A percentile compares a stretch with the other conserved stretches of the same genome.
These are phyloP conservation scores for Pristionchus arcanus DNA, from an alignment of 2,888 invertebrate genomes.

Conservation along the genomic window DNA sequence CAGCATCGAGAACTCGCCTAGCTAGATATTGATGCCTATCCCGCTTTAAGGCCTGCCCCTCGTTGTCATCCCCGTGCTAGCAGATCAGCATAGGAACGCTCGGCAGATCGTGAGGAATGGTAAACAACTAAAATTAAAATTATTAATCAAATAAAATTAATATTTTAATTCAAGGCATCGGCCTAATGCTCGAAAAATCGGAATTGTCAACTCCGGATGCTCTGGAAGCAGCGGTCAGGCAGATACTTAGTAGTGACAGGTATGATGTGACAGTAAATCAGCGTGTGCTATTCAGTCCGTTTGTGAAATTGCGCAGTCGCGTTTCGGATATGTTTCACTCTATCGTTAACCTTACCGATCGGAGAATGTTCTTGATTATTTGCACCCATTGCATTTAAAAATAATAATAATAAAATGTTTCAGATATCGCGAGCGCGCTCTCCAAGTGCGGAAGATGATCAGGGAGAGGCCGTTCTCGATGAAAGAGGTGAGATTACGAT, in stretches of 20 bases:
- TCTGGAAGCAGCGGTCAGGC: background rate
- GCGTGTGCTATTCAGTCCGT: too few relatives aligned
- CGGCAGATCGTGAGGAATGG: constrained; percentile 59
- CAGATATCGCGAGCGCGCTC: constrained; percentile 34
- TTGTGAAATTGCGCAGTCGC: too few relatives aligned
- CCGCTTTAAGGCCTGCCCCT: constrained; percentile 80
- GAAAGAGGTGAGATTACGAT: constrained; percentile 37
- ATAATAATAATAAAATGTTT: background rate
- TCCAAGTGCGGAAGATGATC: background rate
- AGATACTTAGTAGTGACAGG: background rate
- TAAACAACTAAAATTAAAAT: background rate
- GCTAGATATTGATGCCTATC: too few relatives aligned
- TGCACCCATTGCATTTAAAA: too few relatives aligned
- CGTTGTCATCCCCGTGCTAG: constrained; percentile 80
- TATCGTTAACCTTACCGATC: too few relatives aligned
- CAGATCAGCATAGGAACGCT: constrained; percentile 80
- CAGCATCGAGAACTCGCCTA: too few relatives aligned
- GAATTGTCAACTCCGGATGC: background rate
- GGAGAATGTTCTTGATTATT: too few relatives aligned
- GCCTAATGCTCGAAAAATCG: constrained; percentile 1
- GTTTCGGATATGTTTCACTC: too few relatives aligned
- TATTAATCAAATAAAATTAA: background rate
- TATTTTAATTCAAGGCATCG: constrained; percentile 4
- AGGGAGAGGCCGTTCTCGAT: constrained; percentile 25
- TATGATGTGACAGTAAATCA: too few relatives aligned